Conservation (phyloP, 2,113 vertebrate genomes). For the Callospermophilus lateralis region DNA sequence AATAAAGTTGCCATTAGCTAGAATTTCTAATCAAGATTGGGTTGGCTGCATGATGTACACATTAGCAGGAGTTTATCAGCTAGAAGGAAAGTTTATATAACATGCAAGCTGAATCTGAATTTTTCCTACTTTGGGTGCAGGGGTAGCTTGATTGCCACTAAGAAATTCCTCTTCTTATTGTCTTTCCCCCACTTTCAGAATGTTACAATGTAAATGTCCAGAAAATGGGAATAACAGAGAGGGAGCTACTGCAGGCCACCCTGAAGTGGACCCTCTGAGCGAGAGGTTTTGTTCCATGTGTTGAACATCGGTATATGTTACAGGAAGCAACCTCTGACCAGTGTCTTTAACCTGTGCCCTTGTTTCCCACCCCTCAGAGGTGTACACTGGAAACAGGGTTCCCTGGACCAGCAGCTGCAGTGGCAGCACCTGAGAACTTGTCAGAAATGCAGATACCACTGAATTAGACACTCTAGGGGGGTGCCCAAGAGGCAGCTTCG, state of each 20-base stretch:
- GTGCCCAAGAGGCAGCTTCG: neutral
- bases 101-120: neutral
- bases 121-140: neutral
- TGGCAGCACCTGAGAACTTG: neutral
- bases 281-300: neutral
- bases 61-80: neutral
- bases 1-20: neutral
- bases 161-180: slow-evolving; percentile 11
- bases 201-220: neutral
- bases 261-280: fast-evolving
- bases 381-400: neutral
- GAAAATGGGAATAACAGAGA: neutral
- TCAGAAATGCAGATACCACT: neutral
- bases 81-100: neutral
- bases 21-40: slow-evolving; percentile 11
- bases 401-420: neutral
- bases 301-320: neutral
- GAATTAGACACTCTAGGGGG: neutral
- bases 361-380: neutral
- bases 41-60: neutral
- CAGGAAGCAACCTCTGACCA: neutral
- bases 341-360: neutral
- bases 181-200: neutral
- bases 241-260: neutral
- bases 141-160: neutral